Evolutionary conservation across 1,140 invertebrate species (phyloP), one percentile per base, ranked within the genome.

Genomic region (Pteromalus puparum): DNA sequence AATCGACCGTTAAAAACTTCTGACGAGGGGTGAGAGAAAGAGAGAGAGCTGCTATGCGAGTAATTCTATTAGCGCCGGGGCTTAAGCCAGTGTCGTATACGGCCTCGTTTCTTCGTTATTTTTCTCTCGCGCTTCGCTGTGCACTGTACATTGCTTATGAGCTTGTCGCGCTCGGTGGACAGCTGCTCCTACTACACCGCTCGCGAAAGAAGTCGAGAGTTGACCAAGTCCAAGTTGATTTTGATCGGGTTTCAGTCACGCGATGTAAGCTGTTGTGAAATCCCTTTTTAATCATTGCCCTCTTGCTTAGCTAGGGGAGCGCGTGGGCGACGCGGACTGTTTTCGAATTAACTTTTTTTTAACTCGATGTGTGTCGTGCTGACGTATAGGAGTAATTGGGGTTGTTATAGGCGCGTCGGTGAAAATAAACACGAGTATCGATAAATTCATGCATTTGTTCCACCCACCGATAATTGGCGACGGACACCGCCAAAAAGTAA

Each of bases 1-100:
- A 93, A 93, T 93, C 91, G 91, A 92, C 91, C 92, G 91, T 93
- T 92, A 92, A 93, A 92, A 93, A 92, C 87, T 89, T 87, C 85
- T 86, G 90, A 87, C n/a, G 73, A n/a, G 48, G 28, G 28, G 28
- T 70, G 88, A 81, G 68, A 79, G n/a, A n/a, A n/a, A n/a, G n/a
- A n/a, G n/a, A n/a, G n/a, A n/a, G n/a, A n/a, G n/a, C n/a, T n/a
- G n/a, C n/a, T n/a, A n/a, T n/a, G 84, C 67, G 89, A 90, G 89
- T 92, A 91, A 92, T 93, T 92, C 90, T 90, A 92, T 92, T 93
- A 92, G 90, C 87, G 86, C 73, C 79, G 65, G 61, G 24, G 28
- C 76, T 65, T 76, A 74, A 1, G 38, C 38, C 10, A 42, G 1
- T 42, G 10, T 42, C 6, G 38, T 42, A 26, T 38, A 74, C 15